Evolutionary conservation across 2,888 invertebrate species (phyloP).

Genomic region (Phorcus lineatus): DNA sequence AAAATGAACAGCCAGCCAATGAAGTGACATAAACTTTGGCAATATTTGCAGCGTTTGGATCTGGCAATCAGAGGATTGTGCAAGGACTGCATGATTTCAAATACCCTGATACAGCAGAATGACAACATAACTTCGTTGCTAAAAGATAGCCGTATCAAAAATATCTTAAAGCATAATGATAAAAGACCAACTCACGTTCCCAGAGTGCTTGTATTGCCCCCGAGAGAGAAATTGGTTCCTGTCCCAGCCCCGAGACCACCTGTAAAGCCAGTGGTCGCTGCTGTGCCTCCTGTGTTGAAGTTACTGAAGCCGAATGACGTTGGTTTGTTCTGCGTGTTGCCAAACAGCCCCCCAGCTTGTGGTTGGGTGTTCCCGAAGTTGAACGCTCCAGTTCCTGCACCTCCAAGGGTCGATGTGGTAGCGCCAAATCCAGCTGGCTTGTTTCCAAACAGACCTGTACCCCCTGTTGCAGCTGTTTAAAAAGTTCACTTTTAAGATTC

Average conservation of each 20-base stretch:
- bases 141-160: no score
- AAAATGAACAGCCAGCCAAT: no score
- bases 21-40: no score
- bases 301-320: constrained; percentile 42
- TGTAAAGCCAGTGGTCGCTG: constrained; percentile 38
- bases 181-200: constrained; percentile 54
- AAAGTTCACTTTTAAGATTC: no score
- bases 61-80: no score
- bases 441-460: constrained; percentile 19
- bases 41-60: no score
- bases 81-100: no score
- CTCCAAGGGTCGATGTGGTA: background rate
- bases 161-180: no score
- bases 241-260: constrained; percentile 42
- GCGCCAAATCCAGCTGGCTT: constrained; percentile 29
- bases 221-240: constrained; percentile 43
- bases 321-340: constrained; percentile 48
- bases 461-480: background rate
- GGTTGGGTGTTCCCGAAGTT: constrained; percentile 27
- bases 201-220: constrained; percentile 52
- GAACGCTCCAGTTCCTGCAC: background rate
- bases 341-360: constrained; percentile 49
- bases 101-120: no score
- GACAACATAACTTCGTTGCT: no score
- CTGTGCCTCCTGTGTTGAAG: constrained; percentile 32